Evolutionary conservation across 1,140 invertebrate genomes (phyloP), one percentile per base, ranked within the genome.

Genomic region (Drosophila nigrodunni): DNA sequence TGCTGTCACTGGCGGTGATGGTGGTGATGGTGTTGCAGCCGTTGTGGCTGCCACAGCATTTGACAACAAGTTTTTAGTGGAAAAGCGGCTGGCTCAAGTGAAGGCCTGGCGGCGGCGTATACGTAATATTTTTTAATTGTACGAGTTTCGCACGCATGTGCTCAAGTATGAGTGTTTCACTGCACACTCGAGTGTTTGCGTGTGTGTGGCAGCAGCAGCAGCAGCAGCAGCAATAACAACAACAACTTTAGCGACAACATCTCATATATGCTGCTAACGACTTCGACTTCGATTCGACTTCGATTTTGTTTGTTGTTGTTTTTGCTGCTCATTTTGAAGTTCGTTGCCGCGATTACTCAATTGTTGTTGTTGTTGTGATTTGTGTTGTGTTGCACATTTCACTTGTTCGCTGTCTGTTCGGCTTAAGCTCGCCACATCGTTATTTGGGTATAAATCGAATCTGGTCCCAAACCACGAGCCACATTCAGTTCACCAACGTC

Each of bases 361-460:
- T 65, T 35, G 62, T 10, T 67, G 39, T 35, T 74, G 43, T 15
- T 68, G 46, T 13, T 52, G 65, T 62, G 78, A 8, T 60, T 39
- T 47, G 50, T 60, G 37, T 68, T 62, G 59, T 70, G 77, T 70
- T 72, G 71, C 74, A 81, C 75, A 49, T 83, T 87, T 87, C 80
- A 75, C 85, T 80, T 74, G 77, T 49, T 71, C 59, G 49, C 58
- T 60, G 57, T 34, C 34, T 41, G 44, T 37, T 74, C 35, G 57
- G 47, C 18, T 21, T 72, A 54, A 37, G 43, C 57, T 52, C 44
- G 57, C 70, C 70, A 55, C 61, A 69, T 18, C 39, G 50, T 39
- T 71, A 74, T 76, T 74, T 54, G 75, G 87, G 82, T 92, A 92
- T 92, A 92, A 92, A 92, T 92, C 90, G 90, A 80, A 92, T 91